These are phyloP conservation scores for Hiodon alosoides DNA, from an alignment of 2,113 vertebrate species.

Conservation along the genomic window DNA sequence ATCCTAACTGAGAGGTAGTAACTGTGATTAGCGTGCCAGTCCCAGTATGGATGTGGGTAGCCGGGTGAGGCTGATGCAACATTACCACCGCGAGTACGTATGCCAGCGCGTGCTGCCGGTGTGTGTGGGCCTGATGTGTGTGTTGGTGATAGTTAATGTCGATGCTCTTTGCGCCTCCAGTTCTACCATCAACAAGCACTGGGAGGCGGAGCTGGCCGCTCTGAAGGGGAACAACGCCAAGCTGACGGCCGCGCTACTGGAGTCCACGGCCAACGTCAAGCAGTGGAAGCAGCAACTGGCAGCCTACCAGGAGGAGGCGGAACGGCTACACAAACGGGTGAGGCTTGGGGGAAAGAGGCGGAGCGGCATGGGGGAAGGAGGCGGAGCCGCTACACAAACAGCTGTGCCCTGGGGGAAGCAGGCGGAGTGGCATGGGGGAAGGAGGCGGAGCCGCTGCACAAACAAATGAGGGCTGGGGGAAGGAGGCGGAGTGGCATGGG, in stretches of 20 bases:
- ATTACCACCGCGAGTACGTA: neutral
- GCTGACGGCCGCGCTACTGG: conserved; percentile 91
- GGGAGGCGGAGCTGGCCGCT: conserved; percentile 91
- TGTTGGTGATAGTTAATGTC: neutral
- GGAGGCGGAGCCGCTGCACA: conserved; percentile 93
- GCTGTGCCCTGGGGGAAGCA: conserved; percentile 52
- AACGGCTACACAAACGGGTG: conserved; percentile 90
- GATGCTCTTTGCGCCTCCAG: conserved; percentile 7
- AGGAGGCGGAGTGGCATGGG: conserved; percentile 41
- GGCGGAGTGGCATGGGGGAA: conserved; percentile 63
- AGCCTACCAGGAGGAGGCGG: conserved; percentile 93
- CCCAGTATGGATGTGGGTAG: neutral
- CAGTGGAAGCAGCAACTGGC: conserved; percentile 98
- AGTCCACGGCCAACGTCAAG: conserved; percentile 96
- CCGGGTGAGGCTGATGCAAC: neutral
- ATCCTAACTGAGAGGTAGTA: neutral
- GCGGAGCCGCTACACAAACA: conserved; percentile 92
- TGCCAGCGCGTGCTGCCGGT: neutral
- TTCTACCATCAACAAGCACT: conserved; percentile 78
- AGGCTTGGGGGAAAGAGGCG: neutral
- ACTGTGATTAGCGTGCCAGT: neutral
- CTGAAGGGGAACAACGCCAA: conserved; percentile 97
- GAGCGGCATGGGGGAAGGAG: conserved; percentile 73
- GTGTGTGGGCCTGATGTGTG: neutral
- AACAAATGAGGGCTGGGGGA: conserved; percentile 65